phyloP scores from a whole-genome alignment of 2,797 vertebrate species.

The Sebastes diaconus region DNA sequence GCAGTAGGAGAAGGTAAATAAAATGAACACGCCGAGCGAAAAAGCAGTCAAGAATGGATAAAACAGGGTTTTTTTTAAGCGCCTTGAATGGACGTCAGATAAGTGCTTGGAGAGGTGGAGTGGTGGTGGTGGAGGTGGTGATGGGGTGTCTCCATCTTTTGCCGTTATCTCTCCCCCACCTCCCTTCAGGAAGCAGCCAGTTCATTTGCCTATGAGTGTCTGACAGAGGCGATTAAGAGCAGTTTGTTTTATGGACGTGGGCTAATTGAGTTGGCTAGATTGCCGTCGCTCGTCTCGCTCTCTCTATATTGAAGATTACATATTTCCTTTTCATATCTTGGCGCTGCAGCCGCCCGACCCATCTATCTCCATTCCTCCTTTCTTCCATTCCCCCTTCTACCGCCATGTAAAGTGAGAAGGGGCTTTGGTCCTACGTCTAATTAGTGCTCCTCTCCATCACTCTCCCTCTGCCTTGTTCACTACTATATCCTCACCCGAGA shows the following conservation, averaged over 20 bases:
- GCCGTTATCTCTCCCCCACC: slow-evolving; percentile 29
- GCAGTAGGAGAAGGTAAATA: not conserved
- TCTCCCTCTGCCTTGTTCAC: slow-evolving; percentile 62
- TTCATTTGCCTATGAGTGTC: slow-evolving; percentile 60
- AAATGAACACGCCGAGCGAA: not conserved
- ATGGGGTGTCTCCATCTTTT: slow-evolving; percentile 35
- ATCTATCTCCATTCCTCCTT: slow-evolving; percentile 72
- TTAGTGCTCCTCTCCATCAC: slow-evolving; percentile 75
- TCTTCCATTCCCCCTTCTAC: slow-evolving; percentile 34
- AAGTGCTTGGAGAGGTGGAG: slow-evolving; percentile 32
- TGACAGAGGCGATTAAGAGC: slow-evolving; percentile 76
- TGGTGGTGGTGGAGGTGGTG: not conserved
- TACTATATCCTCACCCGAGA: slow-evolving; percentile 69
- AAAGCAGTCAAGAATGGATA: not conserved
- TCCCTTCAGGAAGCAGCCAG: slow-evolving; percentile 48
- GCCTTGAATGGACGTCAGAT: slow-evolving; percentile 43
- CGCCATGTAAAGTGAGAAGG: slow-evolving; percentile 54
- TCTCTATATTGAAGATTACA: slow-evolving; percentile 71
- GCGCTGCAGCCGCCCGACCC: slow-evolving; percentile 60
- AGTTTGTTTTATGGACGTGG: slow-evolving; percentile 79
- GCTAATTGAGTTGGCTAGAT: slow-evolving; percentile 82
- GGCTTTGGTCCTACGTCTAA: slow-evolving; percentile 70
- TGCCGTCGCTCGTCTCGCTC: slow-evolving; percentile 53
- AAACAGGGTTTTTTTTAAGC: slow-evolving; percentile 18
- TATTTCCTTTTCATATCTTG: slow-evolving; percentile 78